Base-by-base conservation (phyloP, 2,113 vertebrate species). In the Butorides virescens region DNA sequence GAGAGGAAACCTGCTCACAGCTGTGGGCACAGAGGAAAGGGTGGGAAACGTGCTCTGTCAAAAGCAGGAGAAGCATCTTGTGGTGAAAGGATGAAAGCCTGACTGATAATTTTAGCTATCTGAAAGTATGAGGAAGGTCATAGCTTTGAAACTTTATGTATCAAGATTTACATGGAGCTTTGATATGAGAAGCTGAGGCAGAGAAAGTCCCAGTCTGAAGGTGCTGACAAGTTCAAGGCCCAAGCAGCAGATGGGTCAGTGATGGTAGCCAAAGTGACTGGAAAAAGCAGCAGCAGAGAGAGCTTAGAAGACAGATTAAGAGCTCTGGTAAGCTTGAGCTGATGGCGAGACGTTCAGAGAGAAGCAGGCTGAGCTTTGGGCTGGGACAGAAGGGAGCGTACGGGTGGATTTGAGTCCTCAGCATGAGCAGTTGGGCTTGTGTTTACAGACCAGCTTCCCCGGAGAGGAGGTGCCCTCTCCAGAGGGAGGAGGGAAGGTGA, bases 271-370 rank as follows among this genome's bases (percentile, higher is more conserved):
- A 52, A 11, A 32, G 80, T 6, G 36, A 73, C n/a, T 79, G 66
- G 44, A 44, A 94, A 92, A 92, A 80, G 75, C 46, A 66, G 47
- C 52, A 67, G 37, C 42, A 62, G 46, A 71, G 50, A 86, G 47
- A 90, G 32, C 37, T 94, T 80, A 90, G 67, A 73, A 88, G 13
- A 34, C 15, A 86, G 92, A 83, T 93, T 92, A 94, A 75, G 68
- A 90, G 76, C 65, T 80, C 72, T 65, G 20, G 37, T 84, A 68
- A 94, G 72, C 42, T 39, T 96, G 95, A 97, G 92, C 92, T 2
- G 42, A 46, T 63, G 95, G 86, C 29, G 66, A 97, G 95, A 96
- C 92, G 15, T 52, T 50, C 20, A 27, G 82, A 74, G 42, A 47
- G 82, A 77, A 86, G 75, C 47, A 92, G 62, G 32, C 59, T 93